Evolutionary conservation across 2,888 invertebrate species (phyloP).

Genomic region (Hydropsyche betteni): DNA sequence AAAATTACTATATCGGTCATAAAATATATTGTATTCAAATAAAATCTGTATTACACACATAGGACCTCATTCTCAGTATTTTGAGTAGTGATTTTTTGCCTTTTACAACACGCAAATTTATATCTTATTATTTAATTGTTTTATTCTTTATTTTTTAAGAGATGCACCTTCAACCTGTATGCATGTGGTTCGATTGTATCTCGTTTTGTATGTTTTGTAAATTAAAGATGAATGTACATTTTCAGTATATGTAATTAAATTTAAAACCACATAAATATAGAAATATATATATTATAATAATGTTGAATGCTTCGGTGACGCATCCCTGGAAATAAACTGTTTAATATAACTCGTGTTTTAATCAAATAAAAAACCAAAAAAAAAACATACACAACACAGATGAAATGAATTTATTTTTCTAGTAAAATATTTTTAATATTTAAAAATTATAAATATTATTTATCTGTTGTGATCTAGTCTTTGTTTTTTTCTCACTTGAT

Average conservation of each 20-base stretch:
- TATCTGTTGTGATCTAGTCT: slow-evolving; percentile 67
- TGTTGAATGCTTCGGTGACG: slow-evolving; percentile 29
- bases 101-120: no score
- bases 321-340: slow-evolving; percentile 22
- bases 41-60: no score
- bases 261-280: slow-evolving; percentile 4
- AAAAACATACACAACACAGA: background rate
- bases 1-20: no score
- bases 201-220: slow-evolving; percentile 27
- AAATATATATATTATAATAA: background rate
- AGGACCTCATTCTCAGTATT: no score
- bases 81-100: no score
- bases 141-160: background rate
- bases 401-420: no score
- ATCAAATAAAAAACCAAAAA: background rate
- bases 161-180: slow-evolving; percentile 2
- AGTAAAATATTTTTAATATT: slow-evolving; percentile 28
- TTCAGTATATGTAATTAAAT: slow-evolving; percentile 21
- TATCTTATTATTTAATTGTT: background rate
- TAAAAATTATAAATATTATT: slow-evolving; percentile 53
- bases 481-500: slow-evolving; percentile 78
- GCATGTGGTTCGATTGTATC: background rate
- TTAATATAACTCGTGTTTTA: slow-evolving; percentile 35
- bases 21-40: no score
- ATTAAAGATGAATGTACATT: slow-evolving; percentile 26